Evolutionary conservation across 2,888 invertebrate species (phyloP).

Genomic region (Lottia scabra): DNA sequence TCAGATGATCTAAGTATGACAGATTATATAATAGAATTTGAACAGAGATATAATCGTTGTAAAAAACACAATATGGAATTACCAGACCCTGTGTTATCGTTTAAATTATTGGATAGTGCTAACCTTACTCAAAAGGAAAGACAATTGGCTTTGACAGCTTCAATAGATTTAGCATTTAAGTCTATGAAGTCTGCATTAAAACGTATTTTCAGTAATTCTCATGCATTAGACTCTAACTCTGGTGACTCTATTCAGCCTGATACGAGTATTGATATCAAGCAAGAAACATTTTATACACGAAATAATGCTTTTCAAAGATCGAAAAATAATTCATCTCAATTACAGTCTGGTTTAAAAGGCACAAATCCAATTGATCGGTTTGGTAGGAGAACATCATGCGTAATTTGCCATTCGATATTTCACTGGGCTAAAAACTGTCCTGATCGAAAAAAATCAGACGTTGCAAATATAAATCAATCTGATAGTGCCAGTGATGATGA

Average conservation of each 20-base stretch:
- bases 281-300: neutral
- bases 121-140: neutral
- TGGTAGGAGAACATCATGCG: neutral
- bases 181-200: neutral
- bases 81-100: slow-evolving; percentile 5
- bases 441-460: neutral
- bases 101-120: neutral
- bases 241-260: neutral
- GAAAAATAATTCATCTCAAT: too few relatives aligned
- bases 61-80: neutral
- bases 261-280: too few relatives aligned
- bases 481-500: neutral
- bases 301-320: neutral
- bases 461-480: too few relatives aligned
- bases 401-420: slow-evolving; percentile 9
- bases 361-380: neutral
- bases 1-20: neutral
- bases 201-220: neutral
- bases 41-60: neutral
- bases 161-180: neutral
- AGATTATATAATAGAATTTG: slow-evolving; percentile 2
- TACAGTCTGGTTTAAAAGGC: too few relatives aligned
- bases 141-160: neutral
- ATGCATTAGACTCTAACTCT: too few relatives aligned
- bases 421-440: slow-evolving; percentile 21